A percentile compares a stretch with the other conserved stretches of the same genome.
phyloP scores from a whole-genome alignment of 1,140 invertebrate genomes.

The Platyura marginata region DNA sequence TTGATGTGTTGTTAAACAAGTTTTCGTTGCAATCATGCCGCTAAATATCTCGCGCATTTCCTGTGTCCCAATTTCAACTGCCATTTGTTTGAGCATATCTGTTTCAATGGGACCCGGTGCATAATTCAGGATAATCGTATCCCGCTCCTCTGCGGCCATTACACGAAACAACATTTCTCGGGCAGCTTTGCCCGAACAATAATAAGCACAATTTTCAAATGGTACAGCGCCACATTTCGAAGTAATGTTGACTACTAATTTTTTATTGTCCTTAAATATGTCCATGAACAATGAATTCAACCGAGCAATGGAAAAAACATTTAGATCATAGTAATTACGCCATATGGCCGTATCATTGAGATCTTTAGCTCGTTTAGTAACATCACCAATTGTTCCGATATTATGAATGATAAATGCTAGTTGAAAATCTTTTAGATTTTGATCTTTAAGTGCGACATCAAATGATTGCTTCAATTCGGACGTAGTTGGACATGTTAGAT shows the following conservation, averaged over 20 bases:
- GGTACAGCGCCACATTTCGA: constrained; percentile 65
- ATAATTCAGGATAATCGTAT: constrained; percentile 69
- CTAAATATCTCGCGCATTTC: constrained; percentile 39
- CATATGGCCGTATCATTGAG: constrained; percentile 39
- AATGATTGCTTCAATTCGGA: constrained; percentile 29
- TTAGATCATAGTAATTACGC: constrained; percentile 52
- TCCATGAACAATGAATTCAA: constrained; percentile 62
- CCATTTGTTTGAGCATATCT: constrained; percentile 61
- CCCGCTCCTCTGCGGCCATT: constrained; percentile 38
- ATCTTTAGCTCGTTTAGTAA: constrained; percentile 36
- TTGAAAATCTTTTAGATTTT: constrained; percentile 33
- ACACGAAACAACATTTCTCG: constrained; percentile 81
- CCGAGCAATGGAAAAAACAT: constrained; percentile 57
- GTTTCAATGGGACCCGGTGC: constrained; percentile 86
- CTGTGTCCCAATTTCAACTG: constrained; percentile 34
- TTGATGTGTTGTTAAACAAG: constrained; percentile 50
- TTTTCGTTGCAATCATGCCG: constrained; percentile 32
- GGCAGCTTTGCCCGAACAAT: constrained; percentile 78
- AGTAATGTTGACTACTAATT: constrained; percentile 68
- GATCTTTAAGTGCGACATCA: constrained; percentile 20
- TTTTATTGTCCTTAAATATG: constrained; percentile 25
- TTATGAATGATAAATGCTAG: constrained; percentile 71
- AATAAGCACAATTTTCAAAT: constrained; percentile 54
- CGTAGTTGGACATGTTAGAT: constrained; percentile 30
- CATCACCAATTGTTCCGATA: constrained; percentile 69